These are phyloP conservation scores for Syndactyla subalaris DNA, from an alignment of 2,797 vertebrate genomes.

Conservation along the genomic window DNA sequence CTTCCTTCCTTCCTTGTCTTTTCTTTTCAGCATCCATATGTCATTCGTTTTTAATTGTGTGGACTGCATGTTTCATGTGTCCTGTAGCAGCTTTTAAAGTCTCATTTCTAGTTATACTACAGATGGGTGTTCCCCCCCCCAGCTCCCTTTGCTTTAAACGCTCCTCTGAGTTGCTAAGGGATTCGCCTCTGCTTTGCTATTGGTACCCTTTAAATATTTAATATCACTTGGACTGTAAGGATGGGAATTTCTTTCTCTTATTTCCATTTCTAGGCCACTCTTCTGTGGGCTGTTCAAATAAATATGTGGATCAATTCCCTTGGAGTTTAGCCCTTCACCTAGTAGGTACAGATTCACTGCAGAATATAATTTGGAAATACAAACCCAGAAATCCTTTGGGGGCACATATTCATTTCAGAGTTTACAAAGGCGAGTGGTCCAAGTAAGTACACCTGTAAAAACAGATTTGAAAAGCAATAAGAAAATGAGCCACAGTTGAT, in stretches of 20 bases:
- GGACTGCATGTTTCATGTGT: slow-evolving; percentile 77
- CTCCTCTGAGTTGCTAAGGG: slow-evolving; percentile 36
- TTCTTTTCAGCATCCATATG: slow-evolving; percentile 72
- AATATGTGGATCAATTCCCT: slow-evolving; percentile 33
- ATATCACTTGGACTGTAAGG: slow-evolving; percentile 38
- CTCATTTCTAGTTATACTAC: slow-evolving; percentile 50
- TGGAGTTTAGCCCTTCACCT: slow-evolving; percentile 37
- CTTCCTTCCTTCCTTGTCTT: slow-evolving; percentile 62
- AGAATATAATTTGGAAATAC: slow-evolving; percentile 36
- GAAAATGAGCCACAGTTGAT: slow-evolving; percentile 7
- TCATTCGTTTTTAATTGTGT: slow-evolving; percentile 75
- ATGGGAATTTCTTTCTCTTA: slow-evolving; percentile 57
- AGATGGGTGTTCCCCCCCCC: slow-evolving; percentile 4
- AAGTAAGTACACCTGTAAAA: slow-evolving; percentile 53
- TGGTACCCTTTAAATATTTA: slow-evolving; percentile 52
- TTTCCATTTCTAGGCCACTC: slow-evolving; percentile 66
- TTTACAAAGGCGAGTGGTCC: slow-evolving; percentile 47
- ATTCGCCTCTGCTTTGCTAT: slow-evolving; percentile 57
- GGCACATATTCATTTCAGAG: slow-evolving; percentile 46
- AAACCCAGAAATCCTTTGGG: slow-evolving; percentile 43
- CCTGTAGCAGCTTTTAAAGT: slow-evolving; percentile 65
- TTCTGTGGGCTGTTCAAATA: slow-evolving; percentile 61
- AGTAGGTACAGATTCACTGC: slow-evolving; percentile 51
- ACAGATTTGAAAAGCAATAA: slow-evolving; percentile 15
- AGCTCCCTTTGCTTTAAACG: slow-evolving; percentile 48